phyloP scores from a whole-genome alignment of 1,140 invertebrate species.

The Micrasema longulum region DNA sequence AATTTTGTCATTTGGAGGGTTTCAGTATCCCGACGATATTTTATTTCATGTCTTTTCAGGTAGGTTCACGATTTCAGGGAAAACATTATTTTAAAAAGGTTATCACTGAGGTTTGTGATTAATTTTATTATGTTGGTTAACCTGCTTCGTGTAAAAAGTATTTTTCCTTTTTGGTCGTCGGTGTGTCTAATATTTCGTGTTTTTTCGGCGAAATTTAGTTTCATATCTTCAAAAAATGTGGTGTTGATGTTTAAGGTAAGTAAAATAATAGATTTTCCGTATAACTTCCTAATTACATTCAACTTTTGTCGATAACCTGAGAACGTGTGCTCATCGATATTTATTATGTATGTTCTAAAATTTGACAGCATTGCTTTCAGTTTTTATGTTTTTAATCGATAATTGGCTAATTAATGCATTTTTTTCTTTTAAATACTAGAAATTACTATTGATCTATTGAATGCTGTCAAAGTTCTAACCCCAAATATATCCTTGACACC shows the following conservation, averaged over 20 bases:
- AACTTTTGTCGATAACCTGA: not conserved
- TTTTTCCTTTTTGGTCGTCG: conserved; percentile 37
- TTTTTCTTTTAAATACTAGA: not conserved
- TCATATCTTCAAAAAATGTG: conserved; percentile 32
- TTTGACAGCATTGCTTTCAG: conserved; percentile 37
- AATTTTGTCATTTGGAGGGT: too few relatives aligned
- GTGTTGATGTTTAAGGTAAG: conserved; percentile 36
- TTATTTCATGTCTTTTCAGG: too few relatives aligned
- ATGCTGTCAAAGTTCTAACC: not conserved
- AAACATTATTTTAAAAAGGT: not conserved
- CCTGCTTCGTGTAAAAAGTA: conserved; percentile 29
- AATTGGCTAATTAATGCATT: not conserved
- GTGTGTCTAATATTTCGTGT: conserved; percentile 44
- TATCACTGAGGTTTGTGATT: conserved; percentile 20
- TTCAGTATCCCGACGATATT: too few relatives aligned
- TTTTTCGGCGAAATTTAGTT: conserved; percentile 42
- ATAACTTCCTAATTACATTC: not conserved
- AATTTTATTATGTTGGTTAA: conserved; percentile 15
- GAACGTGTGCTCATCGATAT: conserved; percentile 46
- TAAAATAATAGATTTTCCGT: conserved; percentile 16
- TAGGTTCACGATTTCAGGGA: conserved; percentile 7
- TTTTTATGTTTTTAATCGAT: conserved; percentile 28
- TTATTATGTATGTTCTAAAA: conserved; percentile 37
- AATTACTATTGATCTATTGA: not conserved
- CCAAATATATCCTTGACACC: not conserved